Percentiles rank a stretch among this genome's conserved stretches.
phyloP scores from a whole-genome alignment of 2,113 vertebrate genomes.

The Rhynchopsitta pachyrhyncha region DNA sequence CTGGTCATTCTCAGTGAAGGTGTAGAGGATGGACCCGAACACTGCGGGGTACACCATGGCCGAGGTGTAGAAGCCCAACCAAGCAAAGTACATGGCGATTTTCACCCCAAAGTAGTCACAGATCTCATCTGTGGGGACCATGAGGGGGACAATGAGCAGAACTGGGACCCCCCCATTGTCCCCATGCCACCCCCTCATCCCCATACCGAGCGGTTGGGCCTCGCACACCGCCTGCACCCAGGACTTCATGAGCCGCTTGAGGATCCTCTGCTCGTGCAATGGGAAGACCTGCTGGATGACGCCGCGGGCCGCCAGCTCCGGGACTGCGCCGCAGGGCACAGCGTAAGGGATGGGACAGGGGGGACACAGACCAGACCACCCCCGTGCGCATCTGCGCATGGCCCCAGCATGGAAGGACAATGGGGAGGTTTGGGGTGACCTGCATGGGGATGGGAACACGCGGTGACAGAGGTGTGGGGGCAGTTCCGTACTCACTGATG shows the following conservation, averaged over 20 bases:
- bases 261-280: constrained; percentile 92
- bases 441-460: fast-evolving
- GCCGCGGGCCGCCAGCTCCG: constrained; percentile 88
- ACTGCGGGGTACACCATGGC: constrained; percentile 95
- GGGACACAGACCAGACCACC: neutral
- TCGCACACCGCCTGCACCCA: constrained; percentile 97
- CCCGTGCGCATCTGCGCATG: fast-evolving
- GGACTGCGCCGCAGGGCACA: constrained; percentile 75
- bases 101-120: constrained; percentile 98
- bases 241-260: constrained; percentile 93
- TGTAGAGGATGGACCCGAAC: constrained; percentile 92
- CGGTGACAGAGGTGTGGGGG: neutral
- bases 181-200: fast-evolving
- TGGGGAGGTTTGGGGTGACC: neutral
- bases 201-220: constrained; percentile 89
- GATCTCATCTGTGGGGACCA: constrained; percentile 83
- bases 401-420: neutral
- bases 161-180: neutral
- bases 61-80: constrained; percentile 97
- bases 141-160: fast-evolving
- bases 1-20: constrained; percentile 93
- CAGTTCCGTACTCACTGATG: constrained; percentile 84
- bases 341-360: neutral
- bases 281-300: constrained; percentile 96
- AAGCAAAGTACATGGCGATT: constrained; percentile 97